Conservation (phyloP, 1,140 invertebrate species). For the Neodiprion fabricii region DNA sequence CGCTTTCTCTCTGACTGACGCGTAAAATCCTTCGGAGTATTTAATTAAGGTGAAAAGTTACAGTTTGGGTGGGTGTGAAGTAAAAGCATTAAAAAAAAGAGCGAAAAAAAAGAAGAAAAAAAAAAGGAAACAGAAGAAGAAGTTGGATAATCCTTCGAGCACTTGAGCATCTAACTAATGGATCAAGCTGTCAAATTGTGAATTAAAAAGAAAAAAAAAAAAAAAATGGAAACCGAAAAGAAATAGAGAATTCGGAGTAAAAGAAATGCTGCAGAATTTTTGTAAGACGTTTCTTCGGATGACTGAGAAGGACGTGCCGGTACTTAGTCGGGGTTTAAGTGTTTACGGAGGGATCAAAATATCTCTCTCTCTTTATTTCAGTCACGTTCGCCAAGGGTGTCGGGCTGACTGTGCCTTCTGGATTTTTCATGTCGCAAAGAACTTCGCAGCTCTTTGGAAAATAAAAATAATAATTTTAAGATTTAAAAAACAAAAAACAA, state of each 20-base stretch:
- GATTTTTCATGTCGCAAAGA: too few species aligned
- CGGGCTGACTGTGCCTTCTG: too few species aligned
- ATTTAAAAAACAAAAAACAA: too few species aligned
- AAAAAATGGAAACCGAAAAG: background rate
- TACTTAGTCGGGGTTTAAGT: too few species aligned
- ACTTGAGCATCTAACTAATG: background rate
- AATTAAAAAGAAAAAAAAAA: background rate
- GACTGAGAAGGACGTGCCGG: too few species aligned
- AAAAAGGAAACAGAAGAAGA: background rate
- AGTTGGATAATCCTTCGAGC: background rate
- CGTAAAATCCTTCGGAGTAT: slow-evolving; percentile 1
- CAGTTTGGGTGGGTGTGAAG: background rate
- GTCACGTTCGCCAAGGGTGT: too few species aligned
- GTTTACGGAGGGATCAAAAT: too few species aligned
- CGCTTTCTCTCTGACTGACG: background rate
- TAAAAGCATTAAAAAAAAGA: background rate
- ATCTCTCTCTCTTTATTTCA: too few species aligned
- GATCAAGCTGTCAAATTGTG: background rate
- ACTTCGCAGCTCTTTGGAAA: too few species aligned
- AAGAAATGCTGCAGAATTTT: too few species aligned
- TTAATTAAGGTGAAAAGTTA: slow-evolving; percentile 12
- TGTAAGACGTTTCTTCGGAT: too few species aligned
- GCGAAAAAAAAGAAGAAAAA: background rate
- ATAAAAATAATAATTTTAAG: too few species aligned
- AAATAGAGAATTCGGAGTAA: background rate